These are phyloP conservation scores for Stichopus horrens DNA, from an alignment of 53 echinoderm and acorn worm genomes.

Conservation along the genomic window DNA sequence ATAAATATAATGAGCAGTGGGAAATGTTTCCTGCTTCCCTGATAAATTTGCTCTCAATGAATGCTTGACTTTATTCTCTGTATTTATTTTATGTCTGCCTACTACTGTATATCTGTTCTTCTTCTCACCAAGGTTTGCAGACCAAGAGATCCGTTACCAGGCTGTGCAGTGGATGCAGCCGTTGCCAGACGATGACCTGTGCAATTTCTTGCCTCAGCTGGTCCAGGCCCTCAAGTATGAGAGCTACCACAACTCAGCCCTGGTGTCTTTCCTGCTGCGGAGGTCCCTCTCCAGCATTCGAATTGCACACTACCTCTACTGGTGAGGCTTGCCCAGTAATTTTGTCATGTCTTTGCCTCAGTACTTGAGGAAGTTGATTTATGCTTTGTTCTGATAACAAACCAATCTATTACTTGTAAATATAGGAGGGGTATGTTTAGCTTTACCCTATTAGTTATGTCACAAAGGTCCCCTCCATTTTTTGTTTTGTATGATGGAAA, in stretches of 20 bases:
- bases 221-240: slow-evolving; percentile 97
- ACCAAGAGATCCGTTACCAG: slow-evolving; percentile 74
- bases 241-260: slow-evolving; percentile 93
- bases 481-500: no score
- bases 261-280: slow-evolving; percentile 85
- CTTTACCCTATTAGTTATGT: no score
- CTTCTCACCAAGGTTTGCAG: slow-evolving; percentile 75
- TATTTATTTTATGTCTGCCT: background rate
- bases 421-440: no score
- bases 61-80: background rate
- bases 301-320: slow-evolving; percentile 87
- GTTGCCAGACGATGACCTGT: slow-evolving; percentile 83
- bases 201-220: slow-evolving; percentile 88
- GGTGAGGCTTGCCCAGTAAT: slow-evolving; percentile 62
- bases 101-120: background rate
- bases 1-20: background rate
- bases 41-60: background rate
- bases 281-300: slow-evolving; percentile 77
- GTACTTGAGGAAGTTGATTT: no score
- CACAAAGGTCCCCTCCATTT: no score
- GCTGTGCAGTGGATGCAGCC: slow-evolving; percentile 83
- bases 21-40: background rate
- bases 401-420: no score
- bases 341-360: background rate
- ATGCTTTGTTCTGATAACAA: no score